Percentiles rank a stretch among this genome's conserved stretches.
Conservation (phyloP, 2,113 vertebrate genomes). For the Pelusios castaneus region DNA sequence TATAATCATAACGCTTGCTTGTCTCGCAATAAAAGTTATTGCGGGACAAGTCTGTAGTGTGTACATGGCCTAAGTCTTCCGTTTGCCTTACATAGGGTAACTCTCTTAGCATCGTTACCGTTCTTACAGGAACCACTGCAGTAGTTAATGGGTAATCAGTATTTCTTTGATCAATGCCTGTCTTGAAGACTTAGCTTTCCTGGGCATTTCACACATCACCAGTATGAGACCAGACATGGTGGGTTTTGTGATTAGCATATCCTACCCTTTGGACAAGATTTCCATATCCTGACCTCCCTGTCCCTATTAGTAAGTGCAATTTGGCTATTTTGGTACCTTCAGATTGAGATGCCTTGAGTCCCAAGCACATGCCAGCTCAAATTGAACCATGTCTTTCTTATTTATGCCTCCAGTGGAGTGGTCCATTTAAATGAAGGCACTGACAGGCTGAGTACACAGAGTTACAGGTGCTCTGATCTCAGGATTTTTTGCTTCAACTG, state of each 20-base stretch:
- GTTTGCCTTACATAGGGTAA: no score
- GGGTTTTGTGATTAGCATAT: rapidly evolving
- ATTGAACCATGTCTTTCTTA: not conserved
- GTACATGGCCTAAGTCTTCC: no score
- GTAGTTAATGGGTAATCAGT: not conserved
- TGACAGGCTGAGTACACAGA: not conserved
- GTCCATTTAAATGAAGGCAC: not conserved
- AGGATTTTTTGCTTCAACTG: not conserved
- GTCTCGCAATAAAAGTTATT: no score
- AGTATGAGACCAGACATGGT: rapidly evolving
- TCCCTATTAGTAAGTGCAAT: rapidly evolving
- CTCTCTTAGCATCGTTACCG: not conserved
- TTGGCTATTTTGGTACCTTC: not conserved
- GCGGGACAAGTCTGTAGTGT: no score
- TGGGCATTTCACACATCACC: rapidly evolving
- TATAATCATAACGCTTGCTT: no score
- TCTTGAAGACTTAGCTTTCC: rapidly evolving
- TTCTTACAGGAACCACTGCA: not conserved
- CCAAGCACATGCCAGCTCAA: not conserved
- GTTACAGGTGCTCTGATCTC: not conserved
- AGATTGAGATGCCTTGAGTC: rapidly evolving
- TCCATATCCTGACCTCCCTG: not conserved
- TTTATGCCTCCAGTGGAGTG: not conserved
- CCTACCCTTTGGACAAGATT: rapidly evolving
- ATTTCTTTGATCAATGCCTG: not conserved